Percentiles rank a stretch among this genome's conserved stretches.
Evolutionary conservation across 2,113 vertebrate species (phyloP).

Genomic region (Vombatus ursinus): DNA sequence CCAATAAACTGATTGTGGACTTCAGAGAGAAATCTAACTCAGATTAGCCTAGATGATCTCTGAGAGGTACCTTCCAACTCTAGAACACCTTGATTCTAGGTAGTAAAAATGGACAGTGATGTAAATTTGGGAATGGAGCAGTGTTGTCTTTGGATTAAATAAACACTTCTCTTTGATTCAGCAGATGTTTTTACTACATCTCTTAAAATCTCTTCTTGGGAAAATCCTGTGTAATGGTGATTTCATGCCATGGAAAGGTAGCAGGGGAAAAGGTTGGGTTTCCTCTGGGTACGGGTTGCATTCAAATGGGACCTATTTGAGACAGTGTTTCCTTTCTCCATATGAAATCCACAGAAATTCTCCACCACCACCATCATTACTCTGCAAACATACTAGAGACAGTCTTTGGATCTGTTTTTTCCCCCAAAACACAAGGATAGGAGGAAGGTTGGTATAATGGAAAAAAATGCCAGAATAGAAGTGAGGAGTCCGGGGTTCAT

Average conservation of each 20-base stretch:
- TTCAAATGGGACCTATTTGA: not conserved
- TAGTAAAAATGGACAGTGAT: constrained; percentile 25
- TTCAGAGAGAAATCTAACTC: not conserved
- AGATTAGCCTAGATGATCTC: not conserved
- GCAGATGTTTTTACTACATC: constrained; percentile 9
- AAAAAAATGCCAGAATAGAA: not conserved
- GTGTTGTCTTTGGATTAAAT: not conserved
- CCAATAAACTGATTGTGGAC: not conserved
- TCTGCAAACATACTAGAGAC: not conserved
- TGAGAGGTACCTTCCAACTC: not conserved
- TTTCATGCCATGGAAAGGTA: not conserved
- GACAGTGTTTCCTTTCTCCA: not conserved
- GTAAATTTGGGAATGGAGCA: not conserved
- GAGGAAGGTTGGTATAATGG: not conserved
- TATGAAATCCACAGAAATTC: not conserved
- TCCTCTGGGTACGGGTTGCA: not conserved
- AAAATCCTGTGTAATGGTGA: not conserved
- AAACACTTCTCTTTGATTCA: not conserved
- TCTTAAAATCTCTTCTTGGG: constrained; percentile 37
- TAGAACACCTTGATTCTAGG: not conserved
- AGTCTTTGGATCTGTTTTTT: not conserved
- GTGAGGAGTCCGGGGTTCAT: not conserved
- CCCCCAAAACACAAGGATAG: not conserved
- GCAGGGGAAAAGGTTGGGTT: not conserved
- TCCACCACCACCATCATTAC: not conserved